Evolutionary conservation across 2,888 invertebrate genomes (phyloP).

Genomic region (Pseudeuparius sepicola): DNA sequence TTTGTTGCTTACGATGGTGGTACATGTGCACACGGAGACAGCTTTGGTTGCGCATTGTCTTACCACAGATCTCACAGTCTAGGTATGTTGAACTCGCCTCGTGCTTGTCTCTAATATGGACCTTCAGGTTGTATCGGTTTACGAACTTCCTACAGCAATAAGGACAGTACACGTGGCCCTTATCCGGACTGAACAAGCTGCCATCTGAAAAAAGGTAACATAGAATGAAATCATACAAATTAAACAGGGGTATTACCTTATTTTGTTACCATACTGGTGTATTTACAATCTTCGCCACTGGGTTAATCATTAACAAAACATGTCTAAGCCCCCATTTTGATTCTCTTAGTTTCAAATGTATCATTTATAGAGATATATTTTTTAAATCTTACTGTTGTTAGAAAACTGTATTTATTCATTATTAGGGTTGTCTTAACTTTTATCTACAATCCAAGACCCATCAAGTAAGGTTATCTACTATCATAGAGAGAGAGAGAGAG

Average conservation of each 20-base stretch:
- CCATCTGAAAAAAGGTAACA: slow-evolving; percentile 31
- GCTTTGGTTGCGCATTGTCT: slow-evolving; percentile 54
- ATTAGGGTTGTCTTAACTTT: too few species aligned
- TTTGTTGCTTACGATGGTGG: slow-evolving; percentile 50
- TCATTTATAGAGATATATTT: too few species aligned
- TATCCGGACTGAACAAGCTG: slow-evolving; percentile 32
- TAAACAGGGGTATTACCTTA: slow-evolving; percentile 1
- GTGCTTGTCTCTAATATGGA: slow-evolving; percentile 63
- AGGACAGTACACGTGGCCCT: slow-evolving; percentile 51
- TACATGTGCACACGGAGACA: slow-evolving; percentile 56
- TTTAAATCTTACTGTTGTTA: too few species aligned
- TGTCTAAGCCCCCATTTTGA: too few species aligned
- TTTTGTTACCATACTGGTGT: background rate
- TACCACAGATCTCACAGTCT: slow-evolving; percentile 60
- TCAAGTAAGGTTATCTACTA: too few species aligned
- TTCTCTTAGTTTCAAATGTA: too few species aligned
- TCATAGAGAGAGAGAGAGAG: too few species aligned
- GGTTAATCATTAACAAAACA: too few species aligned
- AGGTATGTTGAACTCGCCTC: slow-evolving; percentile 55
- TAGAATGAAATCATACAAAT: slow-evolving; percentile 21
- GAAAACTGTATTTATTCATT: too few species aligned
- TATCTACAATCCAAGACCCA: too few species aligned
- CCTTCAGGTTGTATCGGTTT: slow-evolving; percentile 59
- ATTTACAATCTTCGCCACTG: too few species aligned
- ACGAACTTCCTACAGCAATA: slow-evolving; percentile 54